phyloP scores from a whole-genome alignment of 2,797 vertebrate genomes.

The Malurus splendens region DNA sequence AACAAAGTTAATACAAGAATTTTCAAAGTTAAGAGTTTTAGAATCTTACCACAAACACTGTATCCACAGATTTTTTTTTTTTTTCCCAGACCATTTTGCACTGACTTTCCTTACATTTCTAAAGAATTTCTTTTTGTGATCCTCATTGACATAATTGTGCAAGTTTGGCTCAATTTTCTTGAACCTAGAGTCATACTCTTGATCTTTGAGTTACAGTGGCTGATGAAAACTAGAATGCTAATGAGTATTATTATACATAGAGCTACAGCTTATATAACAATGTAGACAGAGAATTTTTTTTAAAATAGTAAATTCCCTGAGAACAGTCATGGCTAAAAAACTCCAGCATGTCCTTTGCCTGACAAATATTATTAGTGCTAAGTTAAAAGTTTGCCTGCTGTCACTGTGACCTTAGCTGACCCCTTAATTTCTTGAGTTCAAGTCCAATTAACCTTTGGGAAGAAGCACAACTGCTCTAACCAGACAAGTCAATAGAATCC shows the following conservation, averaged over 20 bases:
- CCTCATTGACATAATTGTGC: too few relatives aligned
- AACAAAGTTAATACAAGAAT: background rate
- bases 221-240: background rate
- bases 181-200: background rate
- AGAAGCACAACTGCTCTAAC: slow-evolving; percentile 84
- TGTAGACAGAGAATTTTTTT: background rate
- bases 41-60: background rate
- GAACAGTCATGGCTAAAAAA: slow-evolving; percentile 43
- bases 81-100: background rate
- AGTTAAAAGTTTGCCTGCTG: slow-evolving; percentile 85
- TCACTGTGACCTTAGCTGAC: slow-evolving; percentile 89
- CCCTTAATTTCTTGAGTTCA: slow-evolving; percentile 97
- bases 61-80: fast-evolving
- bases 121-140: background rate
- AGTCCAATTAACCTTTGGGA: slow-evolving; percentile 97
- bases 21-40: background rate
- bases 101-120: background rate
- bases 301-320: slow-evolving; percentile 25
- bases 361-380: slow-evolving; percentile 89
- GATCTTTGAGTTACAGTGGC: background rate
- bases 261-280: background rate
- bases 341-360: slow-evolving; percentile 73
- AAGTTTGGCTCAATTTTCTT: background rate
- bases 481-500: slow-evolving; percentile 87
- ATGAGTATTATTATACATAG: background rate